Base-by-base conservation (phyloP, 2,113 vertebrate genomes). In the Nansenia antarctica region DNA sequence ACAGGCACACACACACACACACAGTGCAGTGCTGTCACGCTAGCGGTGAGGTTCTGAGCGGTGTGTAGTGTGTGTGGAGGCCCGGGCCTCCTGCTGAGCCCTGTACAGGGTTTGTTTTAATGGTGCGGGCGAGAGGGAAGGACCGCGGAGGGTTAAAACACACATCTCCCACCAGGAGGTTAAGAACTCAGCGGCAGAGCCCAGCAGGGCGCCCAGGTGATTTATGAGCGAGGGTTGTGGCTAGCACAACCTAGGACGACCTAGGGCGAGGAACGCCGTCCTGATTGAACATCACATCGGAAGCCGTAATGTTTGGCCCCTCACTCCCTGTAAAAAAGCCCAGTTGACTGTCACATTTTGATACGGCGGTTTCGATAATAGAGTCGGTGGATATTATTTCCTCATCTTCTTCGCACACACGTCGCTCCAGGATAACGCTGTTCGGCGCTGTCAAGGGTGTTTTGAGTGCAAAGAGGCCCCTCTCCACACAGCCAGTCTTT, bases 281-380 rank as follows among this genome's bases (percentile, higher is more conserved):
- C 5, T 86, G 82, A 87, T 82, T 84, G 74, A 84, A 83, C 86
- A 82, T 79, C 80, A 70, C 70, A 79, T 82, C 82, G n/a, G n/a
- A n/a, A 29, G 3, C 82, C 71, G 73, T 79, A 72, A 80, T 74
- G 72, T 55, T 11, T 1, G 29, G 63, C 62, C 64, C 24, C 76
- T 87, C 82, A 74, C 66, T 87, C 82, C 85, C 58, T 73, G 57
- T 18, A 2, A 65, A 45, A n/a, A n/a, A n/a, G n/a, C n/a, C n/a
- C n/a, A n/a, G n/a, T n/a, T n/a, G n/a, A n/a, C n/a, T n/a, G n/a
- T n/a, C n/a, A n/a, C 82, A 82, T 85, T 87, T 77, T 74, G 78
- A 77, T 73, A 77, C 74, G 2, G 8, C 49, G 58, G 30, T 39
- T 27, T 69, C 65, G 69, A 47, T 74, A 84, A n/a, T 18, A 18